Evolutionary conservation across 23 tunicate genomes (phyloP), one percentile per base, ranked within the genome.

Genomic region (Trididemnum miniatum): DNA sequence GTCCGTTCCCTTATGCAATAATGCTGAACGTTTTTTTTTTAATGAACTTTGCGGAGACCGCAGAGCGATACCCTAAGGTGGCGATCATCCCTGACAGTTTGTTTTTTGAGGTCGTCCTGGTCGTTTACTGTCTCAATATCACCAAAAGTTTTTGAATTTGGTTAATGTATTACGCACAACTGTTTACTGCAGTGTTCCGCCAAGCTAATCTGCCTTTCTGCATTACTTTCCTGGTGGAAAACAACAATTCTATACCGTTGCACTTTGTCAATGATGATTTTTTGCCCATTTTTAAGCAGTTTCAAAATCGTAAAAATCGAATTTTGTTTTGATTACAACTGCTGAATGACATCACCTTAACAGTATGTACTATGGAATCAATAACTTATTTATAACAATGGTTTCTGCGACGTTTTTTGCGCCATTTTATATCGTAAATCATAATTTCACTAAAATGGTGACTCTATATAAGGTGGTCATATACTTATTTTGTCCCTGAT

Each of bases 181-280:
- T 62, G 76, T 71, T 74, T 74, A 74, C 79, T 74, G 15, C 31
- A 74, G 1, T 28, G 18, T 39, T 39, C 60, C 26, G 32, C 33
- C 31, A n/a, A 20, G 62, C 59, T 28, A 74, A 40, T 74, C 30
- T 74, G 79, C 20, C 79, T 40, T 37, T 71, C 76, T 74, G 79
- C 20, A 49, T 74, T 36, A 59, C 59, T 59, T 74, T 74, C 79
- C 59, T 23, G 59, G 79, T 23, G 59, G 59, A 74, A 33, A 74
- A 74, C 79, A 20, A 40, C 59, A 74, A 74, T 36, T 74, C 62
- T 23, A 74, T 29, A 74, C 33, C 79, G 59, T 49, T 74, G 79
- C 31, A 74, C 59, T 37, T 33, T 33, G 59, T n/a, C 59, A 74
- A 49, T 39, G 79, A 74, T 25, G 31, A n/a, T 49, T 39, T 74